phyloP scores from a whole-genome alignment of 2,113 vertebrate genomes.

The Chloebia gouldiae region DNA sequence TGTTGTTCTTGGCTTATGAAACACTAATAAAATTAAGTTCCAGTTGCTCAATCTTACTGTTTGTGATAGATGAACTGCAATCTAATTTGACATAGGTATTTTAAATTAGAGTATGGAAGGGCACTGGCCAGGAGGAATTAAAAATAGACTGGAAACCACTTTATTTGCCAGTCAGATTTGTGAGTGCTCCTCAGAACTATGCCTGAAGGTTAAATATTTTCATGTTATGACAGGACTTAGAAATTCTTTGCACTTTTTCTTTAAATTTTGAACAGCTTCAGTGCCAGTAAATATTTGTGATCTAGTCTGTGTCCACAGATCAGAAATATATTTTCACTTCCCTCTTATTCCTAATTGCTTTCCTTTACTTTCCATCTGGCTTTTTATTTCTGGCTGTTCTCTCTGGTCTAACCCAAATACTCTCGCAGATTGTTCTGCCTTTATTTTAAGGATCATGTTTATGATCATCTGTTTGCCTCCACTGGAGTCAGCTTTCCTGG shows the following conservation, averaged over 20 bases:
- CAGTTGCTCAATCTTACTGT: background rate
- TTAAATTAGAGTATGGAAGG: background rate
- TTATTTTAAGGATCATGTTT: slow-evolving; percentile 49
- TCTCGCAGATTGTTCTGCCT: slow-evolving; percentile 19
- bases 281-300: slow-evolving; percentile 13
- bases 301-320: background rate
- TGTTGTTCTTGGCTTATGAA: background rate
- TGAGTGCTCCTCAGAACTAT: background rate
- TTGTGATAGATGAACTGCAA: slow-evolving; percentile 4
- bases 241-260: background rate
- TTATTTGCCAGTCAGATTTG: background rate
- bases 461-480: slow-evolving; percentile 30
- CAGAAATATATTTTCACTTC: background rate
- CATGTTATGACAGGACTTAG: background rate
- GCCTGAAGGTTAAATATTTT: slow-evolving; percentile 13
- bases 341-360: background rate
- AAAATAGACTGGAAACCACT: background rate
- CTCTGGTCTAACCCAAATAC: background rate
- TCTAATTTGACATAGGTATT: background rate
- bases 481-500: slow-evolving; percentile 40
- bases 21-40: background rate
- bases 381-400: slow-evolving; percentile 30
- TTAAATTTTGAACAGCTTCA: background rate
- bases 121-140: background rate
- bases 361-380: slow-evolving; percentile 35